Evolutionary conservation across 2,797 vertebrate genomes (phyloP).

Genomic region (Cynodonichthys magdalenae): DNA sequence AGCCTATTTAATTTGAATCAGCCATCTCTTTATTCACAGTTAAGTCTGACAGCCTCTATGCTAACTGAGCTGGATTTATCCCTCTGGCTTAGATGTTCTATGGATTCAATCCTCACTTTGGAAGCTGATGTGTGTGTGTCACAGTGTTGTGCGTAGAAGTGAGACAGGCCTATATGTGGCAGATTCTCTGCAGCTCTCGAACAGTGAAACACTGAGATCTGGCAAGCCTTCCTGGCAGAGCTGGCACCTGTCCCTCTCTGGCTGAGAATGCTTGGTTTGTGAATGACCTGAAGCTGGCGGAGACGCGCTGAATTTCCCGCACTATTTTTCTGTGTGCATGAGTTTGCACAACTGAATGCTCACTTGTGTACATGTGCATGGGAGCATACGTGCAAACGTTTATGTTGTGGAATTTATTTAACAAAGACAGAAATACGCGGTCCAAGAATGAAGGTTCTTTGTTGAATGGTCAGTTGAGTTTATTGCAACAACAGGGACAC

Average conservation of each 20-base stretch:
- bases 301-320: conserved; percentile 64
- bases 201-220: conserved; percentile 74
- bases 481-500: no score
- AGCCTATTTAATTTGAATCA: conserved; percentile 55
- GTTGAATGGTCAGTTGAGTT: no score
- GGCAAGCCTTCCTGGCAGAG: conserved; percentile 64
- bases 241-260: conserved; percentile 75
- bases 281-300: conserved; percentile 75
- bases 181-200: conserved; percentile 66
- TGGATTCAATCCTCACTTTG: conserved; percentile 60
- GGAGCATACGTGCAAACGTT: conserved; percentile 56
- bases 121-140: conserved; percentile 50
- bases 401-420: no score
- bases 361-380: conserved; percentile 4
- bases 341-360: conserved; percentile 71
- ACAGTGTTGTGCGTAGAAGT: conserved; percentile 42
- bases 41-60: conserved; percentile 48
- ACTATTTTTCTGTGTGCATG: conserved; percentile 49
- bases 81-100: conserved; percentile 56
- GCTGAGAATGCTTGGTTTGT: conserved; percentile 66
- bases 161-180: conserved; percentile 68
- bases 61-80: conserved; percentile 66
- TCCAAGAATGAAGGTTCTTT: no score
- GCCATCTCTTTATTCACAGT: conserved; percentile 47
- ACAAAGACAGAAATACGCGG: no score